Base-by-base conservation (phyloP, 2,888 invertebrate species). In the Crepidodera aurea region DNA sequence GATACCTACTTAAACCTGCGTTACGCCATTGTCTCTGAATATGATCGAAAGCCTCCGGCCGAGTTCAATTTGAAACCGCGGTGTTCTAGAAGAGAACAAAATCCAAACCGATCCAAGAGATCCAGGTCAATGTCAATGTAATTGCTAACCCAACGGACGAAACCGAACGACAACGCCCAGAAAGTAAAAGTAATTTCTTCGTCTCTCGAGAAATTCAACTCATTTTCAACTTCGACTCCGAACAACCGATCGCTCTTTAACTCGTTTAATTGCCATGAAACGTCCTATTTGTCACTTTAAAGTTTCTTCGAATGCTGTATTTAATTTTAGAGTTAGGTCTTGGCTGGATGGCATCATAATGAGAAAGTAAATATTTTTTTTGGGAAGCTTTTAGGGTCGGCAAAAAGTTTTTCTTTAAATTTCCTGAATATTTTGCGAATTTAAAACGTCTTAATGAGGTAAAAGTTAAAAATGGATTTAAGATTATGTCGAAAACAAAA, bases 81-180 rank as follows among this genome's bases (percentile, higher is more conserved):
- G 2, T 34, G 34, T 6, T 34, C 13, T 34, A 34, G 34, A 34
- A 34, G 12, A 34, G 13, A 34, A 34, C 12, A 13, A 34, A 34
- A 34, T 2, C 10, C 13, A 13, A 34, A 13, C 34, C 13, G 34
- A 39, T 53, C 10, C 13, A 15, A 12, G 5, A 27, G 10, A 40
- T 54, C 12, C 42, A 54, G 54, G 42, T 54, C 54, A 54, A 54
- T 54, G 54, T 54, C 54, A 42, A 12, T 40, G 54, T 40, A 42
- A 25, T 42, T n/a, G 54, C 27, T 25, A 19, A 27, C 13, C 39
- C 19, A 40, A 40, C 16, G 40, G 4, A 37, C 37, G 13, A 18
- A 18, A 13, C 37, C 13, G 7, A 13, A 40, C 40, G 51, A 25
- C 27, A 27, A 27, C 42, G 27, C 34, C 27, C 54, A 42, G 42